These are phyloP conservation scores for Alligator sinensis DNA, from an alignment of 2,113 vertebrate species.

Conservation along the genomic window DNA sequence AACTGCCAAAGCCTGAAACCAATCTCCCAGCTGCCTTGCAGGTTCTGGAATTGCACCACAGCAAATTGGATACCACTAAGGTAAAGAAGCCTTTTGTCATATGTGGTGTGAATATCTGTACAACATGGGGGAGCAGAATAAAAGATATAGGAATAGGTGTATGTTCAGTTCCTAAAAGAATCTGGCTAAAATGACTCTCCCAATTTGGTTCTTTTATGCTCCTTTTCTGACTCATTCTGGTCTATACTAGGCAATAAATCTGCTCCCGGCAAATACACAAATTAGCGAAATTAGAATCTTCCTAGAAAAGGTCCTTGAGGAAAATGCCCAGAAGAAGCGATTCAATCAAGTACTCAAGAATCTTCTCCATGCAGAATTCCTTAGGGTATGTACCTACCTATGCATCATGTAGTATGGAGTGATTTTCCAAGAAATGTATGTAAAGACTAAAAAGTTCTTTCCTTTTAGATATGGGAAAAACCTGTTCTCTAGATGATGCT, in stretches of 20 bases:
- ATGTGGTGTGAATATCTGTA: not conserved
- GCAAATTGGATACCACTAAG: conserved; percentile 97
- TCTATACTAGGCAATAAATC: conserved; percentile 89
- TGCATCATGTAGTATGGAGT: not conserved
- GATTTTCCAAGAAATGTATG: not conserved
- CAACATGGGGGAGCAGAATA: not conserved
- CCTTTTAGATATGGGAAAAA: rapidly evolving
- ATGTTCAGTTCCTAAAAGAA: not conserved
- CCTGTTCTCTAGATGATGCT: conserved; percentile 4
- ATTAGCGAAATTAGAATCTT: conserved; percentile 95
- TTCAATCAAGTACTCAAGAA: conserved; percentile 97
- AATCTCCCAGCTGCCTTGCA: conserved; percentile 94
- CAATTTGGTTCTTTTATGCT: not conserved
- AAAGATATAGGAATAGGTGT: not conserved
- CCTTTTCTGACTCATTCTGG: not conserved
- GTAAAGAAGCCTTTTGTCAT: conserved; percentile 65
- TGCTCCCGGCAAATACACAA: conserved; percentile 97
- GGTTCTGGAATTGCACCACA: conserved; percentile 94
- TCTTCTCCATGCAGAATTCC: conserved; percentile 96
- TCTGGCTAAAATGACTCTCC: not conserved
- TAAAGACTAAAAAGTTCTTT: not conserved
- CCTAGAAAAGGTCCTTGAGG: conserved; percentile 96
- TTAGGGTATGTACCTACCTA: conserved; percentile 82
- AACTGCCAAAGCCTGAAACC: conserved; percentile 90
- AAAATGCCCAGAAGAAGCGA: conserved; percentile 93